Conservation (phyloP, 92 coral and sea anemone genomes). For the Bergia sp. region DNA sequence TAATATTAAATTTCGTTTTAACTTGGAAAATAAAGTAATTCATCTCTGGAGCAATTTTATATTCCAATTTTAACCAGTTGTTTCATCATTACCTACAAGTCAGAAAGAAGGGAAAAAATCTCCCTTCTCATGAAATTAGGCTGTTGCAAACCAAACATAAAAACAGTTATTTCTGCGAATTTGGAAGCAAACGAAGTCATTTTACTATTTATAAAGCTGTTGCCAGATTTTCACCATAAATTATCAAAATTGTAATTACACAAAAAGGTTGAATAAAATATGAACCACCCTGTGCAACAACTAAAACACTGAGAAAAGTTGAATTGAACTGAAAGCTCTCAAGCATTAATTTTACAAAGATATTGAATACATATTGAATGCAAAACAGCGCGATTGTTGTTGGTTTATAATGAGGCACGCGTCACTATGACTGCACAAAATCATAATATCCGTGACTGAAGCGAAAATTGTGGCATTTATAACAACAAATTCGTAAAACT, state of each 20-base stretch:
- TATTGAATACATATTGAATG: neutral
- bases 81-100: no score
- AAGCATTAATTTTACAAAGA: neutral
- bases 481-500: neutral
- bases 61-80: no score
- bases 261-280: neutral
- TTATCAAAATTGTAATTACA: neutral
- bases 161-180: no score
- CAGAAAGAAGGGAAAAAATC: no score
- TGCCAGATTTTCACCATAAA: no score
- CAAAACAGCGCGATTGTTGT: neutral
- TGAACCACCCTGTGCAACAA: neutral
- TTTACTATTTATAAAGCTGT: no score
- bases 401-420: neutral
- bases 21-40: no score
- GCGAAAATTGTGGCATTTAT: neutral
- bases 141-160: no score
- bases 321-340: neutral
- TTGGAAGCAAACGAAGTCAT: no score
- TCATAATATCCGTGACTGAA: neutral
- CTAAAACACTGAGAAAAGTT: neutral
- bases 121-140: no score
- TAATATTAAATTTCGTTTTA: no score
- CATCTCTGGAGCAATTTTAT: no score
- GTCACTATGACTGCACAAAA: neutral